A percentile compares a stretch with the other conserved stretches of the same genome.
Conservation (phyloP, 2,113 vertebrate genomes). For the Zosterops japonicus region DNA sequence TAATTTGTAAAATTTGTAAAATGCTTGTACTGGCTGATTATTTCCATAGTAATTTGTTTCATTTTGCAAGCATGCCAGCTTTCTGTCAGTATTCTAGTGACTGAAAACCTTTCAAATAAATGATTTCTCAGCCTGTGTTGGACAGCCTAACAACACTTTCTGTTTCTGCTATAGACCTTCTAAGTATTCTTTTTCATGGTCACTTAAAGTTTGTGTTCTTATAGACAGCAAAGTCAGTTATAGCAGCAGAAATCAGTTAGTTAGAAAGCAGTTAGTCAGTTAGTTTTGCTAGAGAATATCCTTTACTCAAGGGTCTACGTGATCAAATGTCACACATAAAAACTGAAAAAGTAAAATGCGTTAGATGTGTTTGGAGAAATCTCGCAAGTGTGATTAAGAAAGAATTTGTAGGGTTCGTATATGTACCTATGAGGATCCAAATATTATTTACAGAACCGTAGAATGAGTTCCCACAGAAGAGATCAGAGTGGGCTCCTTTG, state of each 20-base stretch:
- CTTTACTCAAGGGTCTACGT: neutral
- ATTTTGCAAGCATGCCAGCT: neutral
- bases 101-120: neutral
- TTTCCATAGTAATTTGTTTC: neutral
- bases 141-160: neutral
- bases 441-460: neutral
- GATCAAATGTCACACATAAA: neutral
- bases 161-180: neutral
- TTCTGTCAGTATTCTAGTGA: neutral
- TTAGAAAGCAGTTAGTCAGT: neutral
- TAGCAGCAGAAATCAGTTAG: neutral
- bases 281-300: neutral
- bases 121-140: neutral
- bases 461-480: neutral
- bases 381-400: neutral
- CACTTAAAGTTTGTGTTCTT: neutral
- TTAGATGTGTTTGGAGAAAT: neutral
- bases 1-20: neutral
- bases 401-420: neutral
- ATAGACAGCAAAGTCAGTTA: neutral
- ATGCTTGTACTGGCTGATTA: neutral
- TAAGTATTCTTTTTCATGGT: neutral
- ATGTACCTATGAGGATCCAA: neutral
- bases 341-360: neutral
- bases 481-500: neutral